Percentiles rank a stretch among this genome's conserved stretches.
These are phyloP conservation scores for Lates japonicus DNA, from an alignment of 2,797 vertebrate species.

Conservation along the genomic window DNA sequence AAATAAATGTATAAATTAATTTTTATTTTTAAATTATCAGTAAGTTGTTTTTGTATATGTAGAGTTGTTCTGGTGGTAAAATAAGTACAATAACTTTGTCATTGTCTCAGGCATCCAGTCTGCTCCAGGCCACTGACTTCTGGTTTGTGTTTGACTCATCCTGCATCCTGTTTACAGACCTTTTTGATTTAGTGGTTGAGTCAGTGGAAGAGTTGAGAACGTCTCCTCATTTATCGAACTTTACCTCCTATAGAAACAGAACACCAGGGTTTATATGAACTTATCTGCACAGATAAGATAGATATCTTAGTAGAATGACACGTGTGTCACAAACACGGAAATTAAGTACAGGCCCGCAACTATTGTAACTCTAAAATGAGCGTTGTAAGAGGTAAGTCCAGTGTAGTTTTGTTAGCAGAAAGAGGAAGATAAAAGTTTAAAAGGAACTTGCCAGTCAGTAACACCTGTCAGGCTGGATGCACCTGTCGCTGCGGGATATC, in stretches of 20 bases:
- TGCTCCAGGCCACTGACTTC: neutral
- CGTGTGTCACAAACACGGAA: neutral
- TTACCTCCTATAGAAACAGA: neutral
- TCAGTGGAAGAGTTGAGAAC: too few species aligned
- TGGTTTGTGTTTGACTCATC: neutral
- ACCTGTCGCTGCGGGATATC: conserved; percentile 28
- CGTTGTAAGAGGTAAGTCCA: neutral
- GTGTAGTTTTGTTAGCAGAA: neutral
- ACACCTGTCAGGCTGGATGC: conserved; percentile 37
- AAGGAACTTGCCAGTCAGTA: neutral
- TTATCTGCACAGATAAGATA: neutral
- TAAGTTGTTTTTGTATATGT: neutral
- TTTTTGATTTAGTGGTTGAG: too few species aligned
- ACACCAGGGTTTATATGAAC: neutral
- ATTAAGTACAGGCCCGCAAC: neutral
- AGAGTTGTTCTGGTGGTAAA: neutral
- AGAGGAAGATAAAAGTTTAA: neutral
- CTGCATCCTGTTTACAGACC: neutral
- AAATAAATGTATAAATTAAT: neutral
- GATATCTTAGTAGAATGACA: neutral
- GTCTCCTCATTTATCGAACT: neutral
- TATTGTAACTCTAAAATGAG: neutral
- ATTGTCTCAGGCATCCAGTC: neutral
- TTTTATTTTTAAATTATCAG: neutral
- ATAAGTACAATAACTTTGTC: too few species aligned